Base-by-base conservation (phyloP, 2,797 vertebrate species). In the Eptatretus atami region DNA sequence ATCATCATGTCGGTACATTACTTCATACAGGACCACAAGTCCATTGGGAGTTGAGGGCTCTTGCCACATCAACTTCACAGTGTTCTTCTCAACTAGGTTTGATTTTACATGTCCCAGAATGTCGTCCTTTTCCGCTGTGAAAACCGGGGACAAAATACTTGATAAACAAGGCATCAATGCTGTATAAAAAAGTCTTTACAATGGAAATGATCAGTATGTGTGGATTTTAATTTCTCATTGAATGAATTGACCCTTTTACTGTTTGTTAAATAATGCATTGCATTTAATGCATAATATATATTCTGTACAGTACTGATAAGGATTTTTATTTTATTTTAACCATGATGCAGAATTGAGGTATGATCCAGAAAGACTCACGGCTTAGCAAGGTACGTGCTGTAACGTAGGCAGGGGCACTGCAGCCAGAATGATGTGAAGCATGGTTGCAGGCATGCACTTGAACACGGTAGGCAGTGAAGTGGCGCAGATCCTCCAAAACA, bases 361-460 rank as follows among this genome's bases (percentile, higher is more conserved):
- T 12, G 57, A 3, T 3, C 52, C 52, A 10, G 11, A 57, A 19
- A 61, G 52, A 72, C 67, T 1, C 71, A 96, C 92, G 85, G 79
- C 83, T 84, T 13, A 84, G 86, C 80, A 83, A 90, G 67, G 90
- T 98, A 71, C 92, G 80, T 53, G 90, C 82, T 68, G 83, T 95
- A 67, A 93, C 82, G 1, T 96, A 98, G 67, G 84, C 82, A 12
- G 83, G 84, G 1, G 84, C 86, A 0, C 92, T 96, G 67, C 92
- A 98, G 67, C 79, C 78, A 69, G 80, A 78, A 0, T 71, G 73
- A 52, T 79, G 76, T 3, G 88, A 83, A 70, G 88, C 83, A 0
- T 85, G 79, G 66, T 96, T 96, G 69, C 92, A 98, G 67, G 87
- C 90, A 53, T 98, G 92, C 65, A 98, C 83, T 69, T 98, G 86